Conservation (phyloP, 2,113 vertebrate genomes). For the Sebastes fasciatus region DNA sequence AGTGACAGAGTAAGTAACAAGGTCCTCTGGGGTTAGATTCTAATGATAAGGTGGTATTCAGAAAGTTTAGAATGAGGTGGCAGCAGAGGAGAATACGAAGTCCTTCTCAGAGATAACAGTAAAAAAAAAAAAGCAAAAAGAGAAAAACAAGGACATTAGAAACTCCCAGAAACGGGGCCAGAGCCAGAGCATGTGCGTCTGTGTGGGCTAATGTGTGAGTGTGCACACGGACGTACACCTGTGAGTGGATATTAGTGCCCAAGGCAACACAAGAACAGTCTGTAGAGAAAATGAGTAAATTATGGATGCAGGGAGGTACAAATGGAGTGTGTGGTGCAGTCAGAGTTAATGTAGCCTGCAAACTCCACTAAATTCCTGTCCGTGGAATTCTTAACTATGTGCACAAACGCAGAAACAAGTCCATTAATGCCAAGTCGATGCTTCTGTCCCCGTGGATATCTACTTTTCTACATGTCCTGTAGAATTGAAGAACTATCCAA, state of each 20-base stretch:
- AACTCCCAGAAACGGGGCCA: neutral
- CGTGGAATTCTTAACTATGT: conserved; percentile 64
- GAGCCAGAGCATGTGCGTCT: conserved; percentile 14
- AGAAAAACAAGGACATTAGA: conserved; percentile 31
- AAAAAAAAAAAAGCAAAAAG: neutral
- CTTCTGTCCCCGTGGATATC: neutral
- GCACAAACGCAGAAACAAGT: conserved; percentile 42
- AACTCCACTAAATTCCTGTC: conserved; percentile 49
- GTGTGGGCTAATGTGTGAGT: conserved; percentile 26
- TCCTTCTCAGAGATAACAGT: neutral
- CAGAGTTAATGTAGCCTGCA: conserved; percentile 67
- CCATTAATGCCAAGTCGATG: conserved; percentile 57
- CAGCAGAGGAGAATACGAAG: neutral
- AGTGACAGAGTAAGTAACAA: conserved; percentile 36
- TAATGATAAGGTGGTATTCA: neutral
- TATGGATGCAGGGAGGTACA: conserved; percentile 66
- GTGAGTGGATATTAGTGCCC: conserved; percentile 54
- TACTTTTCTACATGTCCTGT: neutral
- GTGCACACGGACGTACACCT: conserved; percentile 50
- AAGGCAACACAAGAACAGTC: conserved; percentile 44
- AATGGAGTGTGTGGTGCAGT: conserved; percentile 58
- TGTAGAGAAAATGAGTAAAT: conserved; percentile 58
- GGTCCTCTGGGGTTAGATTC: conserved; percentile 14
- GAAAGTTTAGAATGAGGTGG: conserved; percentile 15
- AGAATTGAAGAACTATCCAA: neutral